Evolutionary conservation across 2,888 invertebrate genomes (phyloP).

Genomic region (Athetis lepigone): DNA sequence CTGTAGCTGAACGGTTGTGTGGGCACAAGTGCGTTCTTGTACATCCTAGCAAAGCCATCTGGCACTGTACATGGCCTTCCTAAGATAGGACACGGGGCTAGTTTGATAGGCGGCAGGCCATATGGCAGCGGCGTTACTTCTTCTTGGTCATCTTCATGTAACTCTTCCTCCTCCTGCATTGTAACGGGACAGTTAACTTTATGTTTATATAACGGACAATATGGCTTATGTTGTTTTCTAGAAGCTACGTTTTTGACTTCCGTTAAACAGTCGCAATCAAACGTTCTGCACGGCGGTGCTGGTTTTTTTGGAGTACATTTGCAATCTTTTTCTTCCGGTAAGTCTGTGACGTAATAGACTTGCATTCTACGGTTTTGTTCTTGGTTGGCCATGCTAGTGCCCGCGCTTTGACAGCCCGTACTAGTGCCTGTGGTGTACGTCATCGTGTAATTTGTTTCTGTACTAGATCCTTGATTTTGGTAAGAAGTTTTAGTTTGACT

Average conservation of each 20-base stretch:
- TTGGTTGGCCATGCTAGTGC: neutral
- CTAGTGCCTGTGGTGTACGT: constrained; percentile 13
- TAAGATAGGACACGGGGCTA: constrained; percentile 87
- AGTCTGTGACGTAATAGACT: constrained; percentile 74
- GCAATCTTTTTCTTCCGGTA: constrained; percentile 81
- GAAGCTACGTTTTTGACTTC: constrained; percentile 73
- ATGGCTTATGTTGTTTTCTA: constrained; percentile 82
- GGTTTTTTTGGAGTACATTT: constrained; percentile 82
- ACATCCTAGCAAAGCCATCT: constrained; percentile 87
- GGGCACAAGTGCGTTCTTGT: constrained; percentile 78
- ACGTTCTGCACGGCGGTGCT: constrained; percentile 82
- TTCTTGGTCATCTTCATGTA: constrained; percentile 82
- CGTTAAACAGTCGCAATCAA: constrained; percentile 83
- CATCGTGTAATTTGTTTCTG: constrained; percentile 9
- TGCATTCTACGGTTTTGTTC: constrained; percentile 38
- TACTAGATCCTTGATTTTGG: neutral
- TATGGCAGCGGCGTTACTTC: constrained; percentile 83
- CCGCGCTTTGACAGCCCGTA: neutral
- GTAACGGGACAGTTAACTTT: constrained; percentile 82
- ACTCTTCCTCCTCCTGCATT: constrained; percentile 77
- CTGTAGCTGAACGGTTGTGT: constrained; percentile 80
- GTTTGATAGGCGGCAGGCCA: constrained; percentile 83
- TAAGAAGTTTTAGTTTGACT: neutral
- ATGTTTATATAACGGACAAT: constrained; percentile 84
- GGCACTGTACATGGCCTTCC: constrained; percentile 85